Percentiles rank a stretch among this genome's conserved stretches.
Evolutionary conservation across 2,888 invertebrate species (phyloP).

Genomic region (Acanthosepion esculentum): DNA sequence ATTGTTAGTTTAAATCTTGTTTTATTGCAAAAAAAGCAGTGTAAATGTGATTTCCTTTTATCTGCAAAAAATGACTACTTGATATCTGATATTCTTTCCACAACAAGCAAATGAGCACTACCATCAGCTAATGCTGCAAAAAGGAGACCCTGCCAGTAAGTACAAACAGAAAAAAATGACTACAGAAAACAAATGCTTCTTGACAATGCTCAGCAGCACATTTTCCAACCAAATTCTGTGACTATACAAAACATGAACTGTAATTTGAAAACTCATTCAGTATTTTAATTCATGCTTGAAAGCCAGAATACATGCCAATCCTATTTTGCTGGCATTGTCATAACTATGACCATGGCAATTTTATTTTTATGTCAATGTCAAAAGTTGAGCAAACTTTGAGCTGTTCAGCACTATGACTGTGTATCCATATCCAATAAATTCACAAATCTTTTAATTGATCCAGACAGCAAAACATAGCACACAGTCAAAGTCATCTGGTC

Average conservation of each 20-base stretch:
- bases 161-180: not conserved
- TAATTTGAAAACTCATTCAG: too few relatives aligned
- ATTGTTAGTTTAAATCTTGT: not conserved
- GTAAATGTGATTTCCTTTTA: not conserved
- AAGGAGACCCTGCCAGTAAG: not conserved
- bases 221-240: not conserved
- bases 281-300: not conserved
- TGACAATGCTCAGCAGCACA: not conserved
- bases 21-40: not conserved
- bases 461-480: too few relatives aligned
- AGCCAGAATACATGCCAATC: not conserved
- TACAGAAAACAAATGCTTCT: not conserved
- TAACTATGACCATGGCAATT: not conserved
- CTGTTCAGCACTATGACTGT: too few relatives aligned
- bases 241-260: not conserved
- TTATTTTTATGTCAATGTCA: not conserved
- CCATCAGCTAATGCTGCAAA: not conserved
- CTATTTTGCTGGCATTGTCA: not conserved
- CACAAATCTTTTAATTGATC: too few relatives aligned
- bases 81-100: not conserved
- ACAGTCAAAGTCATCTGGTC: too few relatives aligned
- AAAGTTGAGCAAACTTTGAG: too few relatives aligned
- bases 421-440: too few relatives aligned
- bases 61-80: not conserved
- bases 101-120: not conserved